A percentile compares a stretch with the other conserved stretches of the same genome.
Conservation (phyloP, 2,113 vertebrate genomes). For the Balaeniceps rex region DNA sequence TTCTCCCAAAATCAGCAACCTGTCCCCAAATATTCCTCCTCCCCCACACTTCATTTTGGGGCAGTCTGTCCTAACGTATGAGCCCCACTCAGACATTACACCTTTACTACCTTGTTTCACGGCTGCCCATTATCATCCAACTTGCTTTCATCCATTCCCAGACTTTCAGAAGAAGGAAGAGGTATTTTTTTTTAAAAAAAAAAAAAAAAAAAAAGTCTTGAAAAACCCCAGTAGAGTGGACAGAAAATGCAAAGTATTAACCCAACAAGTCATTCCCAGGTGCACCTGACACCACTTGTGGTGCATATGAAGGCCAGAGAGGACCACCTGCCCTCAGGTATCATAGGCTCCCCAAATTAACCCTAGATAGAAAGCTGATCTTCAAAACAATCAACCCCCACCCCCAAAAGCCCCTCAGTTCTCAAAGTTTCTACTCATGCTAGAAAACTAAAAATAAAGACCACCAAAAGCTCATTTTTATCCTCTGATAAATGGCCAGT, state of each 20-base stretch:
- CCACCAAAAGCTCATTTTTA: background rate
- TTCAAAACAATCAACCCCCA: background rate
- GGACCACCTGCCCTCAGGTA: background rate
- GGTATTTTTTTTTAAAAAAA: too few species aligned
- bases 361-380: background rate
- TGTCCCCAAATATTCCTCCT: background rate
- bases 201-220: background rate
- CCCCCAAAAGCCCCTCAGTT: background rate
- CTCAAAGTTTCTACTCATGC: background rate
- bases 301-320: background rate
- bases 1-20: background rate
- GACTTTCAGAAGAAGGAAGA: background rate
- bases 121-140: background rate
- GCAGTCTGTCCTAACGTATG: rapidly evolving
- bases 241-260: background rate
- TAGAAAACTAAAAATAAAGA: background rate
- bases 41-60: background rate
- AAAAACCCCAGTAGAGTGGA: background rate
- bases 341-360: background rate
- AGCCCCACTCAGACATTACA: background rate
- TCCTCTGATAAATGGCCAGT: background rate
- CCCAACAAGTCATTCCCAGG: background rate
- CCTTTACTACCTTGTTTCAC: background rate
- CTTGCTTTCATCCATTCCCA: background rate
- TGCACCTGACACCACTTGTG: background rate